Conservation (phyloP, 2,888 invertebrate species). For the Xestia c-nigrum region DNA sequence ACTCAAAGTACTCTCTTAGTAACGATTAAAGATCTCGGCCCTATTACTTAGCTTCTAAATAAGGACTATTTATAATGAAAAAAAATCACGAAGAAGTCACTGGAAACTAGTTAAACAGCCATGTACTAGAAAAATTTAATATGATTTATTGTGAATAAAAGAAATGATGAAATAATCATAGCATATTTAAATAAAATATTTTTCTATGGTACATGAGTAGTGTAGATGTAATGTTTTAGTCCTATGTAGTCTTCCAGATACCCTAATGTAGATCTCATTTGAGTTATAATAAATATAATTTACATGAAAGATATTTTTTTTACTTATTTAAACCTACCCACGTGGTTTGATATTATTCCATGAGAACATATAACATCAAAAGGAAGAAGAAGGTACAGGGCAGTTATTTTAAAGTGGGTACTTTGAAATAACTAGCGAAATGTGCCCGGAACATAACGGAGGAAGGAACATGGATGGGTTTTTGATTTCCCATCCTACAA, state of each 20-base stretch:
- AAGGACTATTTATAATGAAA: conserved; percentile 32
- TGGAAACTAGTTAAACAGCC: conserved; percentile 30
- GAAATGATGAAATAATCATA: conserved; percentile 37
- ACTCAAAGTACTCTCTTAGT: too few species aligned
- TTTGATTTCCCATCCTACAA: too few species aligned
- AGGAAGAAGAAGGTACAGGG: too few species aligned
- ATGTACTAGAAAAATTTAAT: conserved; percentile 55
- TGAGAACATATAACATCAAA: background rate
- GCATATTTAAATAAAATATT: conserved; percentile 59
- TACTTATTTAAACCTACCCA: background rate
- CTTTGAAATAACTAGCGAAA: too few species aligned
- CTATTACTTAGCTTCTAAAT: conserved; percentile 30
- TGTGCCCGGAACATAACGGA: too few species aligned
- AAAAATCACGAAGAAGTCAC: conserved; percentile 28
- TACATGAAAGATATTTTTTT: conserved; percentile 40
- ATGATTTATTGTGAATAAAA: conserved; percentile 45
- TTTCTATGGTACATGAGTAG: conserved; percentile 63
- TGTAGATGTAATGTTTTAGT: conserved; percentile 59
- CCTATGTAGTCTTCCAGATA: conserved; percentile 83
- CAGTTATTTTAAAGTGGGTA: too few species aligned
- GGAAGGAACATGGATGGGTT: too few species aligned
- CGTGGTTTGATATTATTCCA: background rate
- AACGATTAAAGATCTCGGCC: background rate
- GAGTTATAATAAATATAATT: conserved; percentile 69
- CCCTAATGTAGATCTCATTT: conserved; percentile 83